These are phyloP conservation scores for Fopius arisanus DNA, from an alignment of 1,140 invertebrate species.

Conservation along the genomic window DNA sequence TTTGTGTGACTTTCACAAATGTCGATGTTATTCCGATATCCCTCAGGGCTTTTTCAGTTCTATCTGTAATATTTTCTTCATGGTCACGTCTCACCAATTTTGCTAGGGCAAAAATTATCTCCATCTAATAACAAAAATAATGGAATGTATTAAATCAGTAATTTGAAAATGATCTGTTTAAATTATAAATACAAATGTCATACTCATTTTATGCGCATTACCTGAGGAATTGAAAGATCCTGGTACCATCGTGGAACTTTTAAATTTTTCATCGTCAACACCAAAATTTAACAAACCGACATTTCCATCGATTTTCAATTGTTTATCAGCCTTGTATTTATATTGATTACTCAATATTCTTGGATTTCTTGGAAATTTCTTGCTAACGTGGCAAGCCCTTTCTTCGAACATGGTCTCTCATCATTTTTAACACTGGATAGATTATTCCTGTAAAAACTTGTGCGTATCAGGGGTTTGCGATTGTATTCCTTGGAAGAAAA, in stretches of 20 bases:
- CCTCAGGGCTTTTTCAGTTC: constrained; percentile 43
- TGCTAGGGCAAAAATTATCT: constrained; percentile 41
- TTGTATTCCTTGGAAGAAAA: constrained; percentile 34
- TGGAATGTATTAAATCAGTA: constrained; percentile 13
- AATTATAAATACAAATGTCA: background rate
- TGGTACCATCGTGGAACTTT: constrained; percentile 55
- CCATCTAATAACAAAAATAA: constrained; percentile 14
- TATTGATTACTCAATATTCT: constrained; percentile 24
- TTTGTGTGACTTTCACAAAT: constrained; percentile 41
- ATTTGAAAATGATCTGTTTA: constrained; percentile 7
- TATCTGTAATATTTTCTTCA: constrained; percentile 42
- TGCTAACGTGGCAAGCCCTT: constrained; percentile 37
- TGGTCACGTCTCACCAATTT: constrained; percentile 49
- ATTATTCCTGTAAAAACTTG: constrained; percentile 44
- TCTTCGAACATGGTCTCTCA: constrained; percentile 41
- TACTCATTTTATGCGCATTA: constrained; percentile 29
- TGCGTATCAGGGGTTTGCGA: constrained; percentile 36
- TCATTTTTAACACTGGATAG: constrained; percentile 44
- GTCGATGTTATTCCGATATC: constrained; percentile 54
- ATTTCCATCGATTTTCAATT: constrained; percentile 12
- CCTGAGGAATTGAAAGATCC: constrained; percentile 56
- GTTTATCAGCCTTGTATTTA: background rate
- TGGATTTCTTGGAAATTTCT: constrained; percentile 43
- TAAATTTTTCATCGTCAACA: constrained; percentile 13
- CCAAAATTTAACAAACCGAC: background rate